These are phyloP conservation scores for Microctenopoma lineatum DNA, from an alignment of 2,797 vertebrate genomes.

Conservation along the genomic window DNA sequence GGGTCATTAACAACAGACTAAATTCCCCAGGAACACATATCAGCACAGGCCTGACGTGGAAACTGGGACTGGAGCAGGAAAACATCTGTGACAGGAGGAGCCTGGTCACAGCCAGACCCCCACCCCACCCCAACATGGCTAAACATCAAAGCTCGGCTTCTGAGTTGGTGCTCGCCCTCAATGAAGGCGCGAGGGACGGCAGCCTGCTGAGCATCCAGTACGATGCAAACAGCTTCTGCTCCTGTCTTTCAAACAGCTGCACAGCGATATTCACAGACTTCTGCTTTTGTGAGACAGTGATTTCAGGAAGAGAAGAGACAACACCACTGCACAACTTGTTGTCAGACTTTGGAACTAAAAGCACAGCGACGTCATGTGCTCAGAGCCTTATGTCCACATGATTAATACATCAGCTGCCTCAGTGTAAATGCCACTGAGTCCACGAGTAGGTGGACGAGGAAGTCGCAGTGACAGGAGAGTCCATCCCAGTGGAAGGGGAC, in stretches of 20 bases:
- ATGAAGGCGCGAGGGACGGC: conserved; percentile 15
- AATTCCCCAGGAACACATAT: conserved; percentile 34
- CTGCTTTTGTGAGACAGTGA: conserved; percentile 10
- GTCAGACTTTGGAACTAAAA: background rate
- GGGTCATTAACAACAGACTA: conserved; percentile 59
- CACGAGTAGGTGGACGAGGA: conserved; percentile 26
- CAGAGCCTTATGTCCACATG: conserved; percentile 1
- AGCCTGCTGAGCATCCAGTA: conserved; percentile 8
- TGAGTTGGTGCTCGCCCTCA: conserved; percentile 17
- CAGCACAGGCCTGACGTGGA: conserved; percentile 1
- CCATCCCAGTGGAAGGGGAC: conserved; percentile 23
- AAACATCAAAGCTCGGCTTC: conserved; percentile 44
- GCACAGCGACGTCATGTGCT: background rate
- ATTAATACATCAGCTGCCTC: background rate
- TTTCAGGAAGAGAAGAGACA: conserved; percentile 4
- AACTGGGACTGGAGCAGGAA: conserved; percentile 39
- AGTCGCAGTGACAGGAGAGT: conserved; percentile 6
- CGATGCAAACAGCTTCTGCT: conserved; percentile 10
- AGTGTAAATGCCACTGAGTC: conserved; percentile 32
- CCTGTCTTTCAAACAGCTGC: conserved; percentile 31
- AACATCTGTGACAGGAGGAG: conserved; percentile 52
- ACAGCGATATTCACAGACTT: conserved; percentile 46
- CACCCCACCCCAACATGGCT: background rate
- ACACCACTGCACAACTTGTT: background rate
- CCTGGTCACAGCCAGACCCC: background rate